Evolutionary conservation across 2,888 invertebrate genomes (phyloP).

Genomic region (Cataglyphis cursor): DNA sequence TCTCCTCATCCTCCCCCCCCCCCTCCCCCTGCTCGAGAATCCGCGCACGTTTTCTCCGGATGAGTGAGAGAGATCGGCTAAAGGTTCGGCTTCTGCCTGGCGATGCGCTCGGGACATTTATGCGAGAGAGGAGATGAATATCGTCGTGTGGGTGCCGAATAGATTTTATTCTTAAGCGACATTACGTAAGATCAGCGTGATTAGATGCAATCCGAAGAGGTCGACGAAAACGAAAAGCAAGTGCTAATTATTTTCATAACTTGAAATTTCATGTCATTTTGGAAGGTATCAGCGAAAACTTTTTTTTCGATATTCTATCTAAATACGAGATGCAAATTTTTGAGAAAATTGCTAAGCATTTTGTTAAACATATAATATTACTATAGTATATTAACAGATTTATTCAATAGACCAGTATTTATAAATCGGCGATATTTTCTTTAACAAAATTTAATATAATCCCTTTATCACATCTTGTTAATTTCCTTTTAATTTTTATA

Average conservation of each 20-base stretch:
- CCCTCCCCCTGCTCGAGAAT: conserved; percentile 25
- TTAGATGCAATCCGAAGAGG: conserved; percentile 7
- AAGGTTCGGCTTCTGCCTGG: conserved; percentile 58
- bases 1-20: conserved; percentile 20
- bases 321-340: neutral
- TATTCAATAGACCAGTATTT: conserved; percentile 1
- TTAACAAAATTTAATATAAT: conserved; percentile 2
- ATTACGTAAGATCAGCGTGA: conserved; percentile 30
- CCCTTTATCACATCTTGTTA: neutral
- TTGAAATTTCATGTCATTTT: neutral
- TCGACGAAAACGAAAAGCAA: neutral
- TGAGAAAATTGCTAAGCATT: neutral
- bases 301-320: neutral
- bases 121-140: conserved; percentile 49
- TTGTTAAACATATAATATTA: neutral
- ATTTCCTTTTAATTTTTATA: neutral
- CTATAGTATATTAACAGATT: neutral
- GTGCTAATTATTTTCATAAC: conserved; percentile 23
- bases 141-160: conserved; percentile 43
- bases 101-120: conserved; percentile 60
- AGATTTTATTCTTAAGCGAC: conserved; percentile 33
- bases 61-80: conserved; percentile 55
- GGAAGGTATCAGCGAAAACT: neutral
- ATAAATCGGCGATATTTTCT: neutral
- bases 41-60: conserved; percentile 54